A percentile compares a stretch with the other conserved stretches of the same genome.
phyloP scores from a whole-genome alignment of 1,140 invertebrate species.

The Drosophila rufa region DNA sequence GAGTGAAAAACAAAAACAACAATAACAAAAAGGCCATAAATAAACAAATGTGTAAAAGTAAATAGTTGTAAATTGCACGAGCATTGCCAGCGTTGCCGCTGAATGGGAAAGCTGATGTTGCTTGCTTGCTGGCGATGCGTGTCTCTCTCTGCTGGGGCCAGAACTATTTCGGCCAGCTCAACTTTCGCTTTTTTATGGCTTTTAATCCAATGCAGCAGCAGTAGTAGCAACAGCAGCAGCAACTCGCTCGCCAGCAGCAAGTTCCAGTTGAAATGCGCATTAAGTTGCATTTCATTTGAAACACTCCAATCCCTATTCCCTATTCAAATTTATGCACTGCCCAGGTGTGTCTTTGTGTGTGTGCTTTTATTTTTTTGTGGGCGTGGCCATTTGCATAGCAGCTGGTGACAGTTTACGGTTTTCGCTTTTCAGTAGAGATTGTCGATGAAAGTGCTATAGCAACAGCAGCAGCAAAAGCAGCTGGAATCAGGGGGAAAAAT shows the following conservation, averaged over 20 bases:
- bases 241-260: too few relatives aligned
- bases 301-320: slow-evolving; percentile 20
- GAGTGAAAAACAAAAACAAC: slow-evolving; percentile 20
- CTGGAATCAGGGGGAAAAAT: slow-evolving; percentile 39
- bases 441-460: slow-evolving; percentile 5
- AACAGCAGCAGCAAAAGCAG: neutral
- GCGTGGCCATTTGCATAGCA: slow-evolving; percentile 53
- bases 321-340: slow-evolving; percentile 73
- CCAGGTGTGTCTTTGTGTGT: slow-evolving; percentile 4
- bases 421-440: slow-evolving; percentile 10
- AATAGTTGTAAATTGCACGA: slow-evolving; percentile 71
- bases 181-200: slow-evolving; percentile 65
- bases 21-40: slow-evolving; percentile 44
- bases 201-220: slow-evolving; percentile 25
- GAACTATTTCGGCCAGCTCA: slow-evolving; percentile 52
- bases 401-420: slow-evolving; percentile 9
- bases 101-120: slow-evolving; percentile 53
- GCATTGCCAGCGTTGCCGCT: slow-evolving; percentile 36
- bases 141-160: slow-evolving; percentile 30
- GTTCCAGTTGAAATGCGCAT: slow-evolving; percentile 67
- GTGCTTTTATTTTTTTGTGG: slow-evolving; percentile 2
- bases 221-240: slow-evolving; percentile 22
- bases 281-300: slow-evolving; percentile 68
- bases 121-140: slow-evolving; percentile 26
- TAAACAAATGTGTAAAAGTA: slow-evolving; percentile 65